Evolutionary conservation across 2,113 vertebrate species (phyloP), one percentile per base, ranked within the genome.

Genomic region (Danionella cerebrum): DNA sequence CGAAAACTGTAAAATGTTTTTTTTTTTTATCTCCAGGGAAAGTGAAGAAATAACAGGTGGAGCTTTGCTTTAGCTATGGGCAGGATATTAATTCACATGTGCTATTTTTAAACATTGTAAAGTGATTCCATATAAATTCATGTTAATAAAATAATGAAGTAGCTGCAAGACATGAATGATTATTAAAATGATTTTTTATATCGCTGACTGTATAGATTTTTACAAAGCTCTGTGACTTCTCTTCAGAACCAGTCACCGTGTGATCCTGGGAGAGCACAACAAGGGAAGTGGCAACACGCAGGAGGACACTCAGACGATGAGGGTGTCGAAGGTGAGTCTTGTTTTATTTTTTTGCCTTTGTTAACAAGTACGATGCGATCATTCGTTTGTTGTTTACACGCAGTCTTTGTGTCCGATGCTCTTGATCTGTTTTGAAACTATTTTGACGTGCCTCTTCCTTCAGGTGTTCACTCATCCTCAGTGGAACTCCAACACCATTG

Each of bases 251-350:
- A 84, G 85, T 2, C 79, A 96, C 63, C 25, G 38, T 0, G 92
- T 95, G 55, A 72, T 94, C 12, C 78, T 84, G n/a, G 91, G 92
- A 0, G 90, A 91, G 25, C 91, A 92, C 21, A 68, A 94, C 73
- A 86, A 81, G 68, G 76, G 78, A 27, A 84, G 79, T 21, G 51
- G 66, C 3, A 72, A 74, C 1, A 47, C 66, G 0, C 39, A 33
- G 0, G 75, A 88, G 60, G 31, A 65, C 0, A 21, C 87, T 64
- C 91, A 95, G 82, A 33, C 75, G 3, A 78, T 94, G 75, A 66
- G 38, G 25, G 87, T 94, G 0, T 77, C 77, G 16, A 31, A 86
- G 87, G 93, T 94, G 77, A 31, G 16, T 5, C 7, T 57, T 31
- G 16, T n/a, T 14, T 19, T 33, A 14, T 0, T 55, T 5, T 12